phyloP scores from a whole-genome alignment of 1,140 invertebrate genomes.

The Galendromus occidentalis region DNA sequence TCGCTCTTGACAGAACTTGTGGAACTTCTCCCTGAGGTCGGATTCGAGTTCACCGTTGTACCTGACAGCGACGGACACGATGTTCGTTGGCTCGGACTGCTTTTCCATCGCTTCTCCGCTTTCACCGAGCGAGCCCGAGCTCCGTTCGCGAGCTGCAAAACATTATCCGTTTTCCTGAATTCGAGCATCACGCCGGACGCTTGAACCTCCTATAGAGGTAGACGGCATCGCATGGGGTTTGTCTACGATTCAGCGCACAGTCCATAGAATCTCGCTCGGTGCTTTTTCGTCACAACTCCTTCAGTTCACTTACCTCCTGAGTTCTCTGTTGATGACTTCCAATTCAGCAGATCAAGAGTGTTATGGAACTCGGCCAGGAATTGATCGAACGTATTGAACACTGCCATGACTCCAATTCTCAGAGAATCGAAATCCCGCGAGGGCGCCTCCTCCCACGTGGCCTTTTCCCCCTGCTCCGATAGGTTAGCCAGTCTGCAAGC shows the following conservation, averaged over 20 bases:
- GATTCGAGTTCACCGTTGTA: conserved; percentile 18
- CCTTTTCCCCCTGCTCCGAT: background rate
- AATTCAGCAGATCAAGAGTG: conserved; percentile 45
- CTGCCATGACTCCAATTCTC: conserved; percentile 75
- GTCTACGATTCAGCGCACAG: too few relatives aligned
- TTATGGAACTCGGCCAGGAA: conserved; percentile 50
- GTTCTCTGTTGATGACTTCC: conserved; percentile 9
- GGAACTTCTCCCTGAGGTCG: conserved; percentile 15
- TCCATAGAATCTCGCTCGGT: too few relatives aligned
- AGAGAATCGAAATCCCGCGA: conserved; percentile 28
- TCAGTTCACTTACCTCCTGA: background rate
- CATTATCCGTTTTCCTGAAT: too few relatives aligned
- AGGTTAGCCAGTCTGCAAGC: background rate
- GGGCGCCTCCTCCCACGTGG: background rate
- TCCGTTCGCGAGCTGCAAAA: background rate
- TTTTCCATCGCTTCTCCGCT: background rate
- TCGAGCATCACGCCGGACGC: too few relatives aligned
- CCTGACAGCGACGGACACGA: conserved; percentile 18
- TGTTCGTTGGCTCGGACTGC: background rate
- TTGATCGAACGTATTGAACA: conserved; percentile 67
- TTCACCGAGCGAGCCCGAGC: background rate
- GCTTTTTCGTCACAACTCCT: too few relatives aligned
- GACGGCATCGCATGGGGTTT: too few relatives aligned
- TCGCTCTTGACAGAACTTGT: background rate
- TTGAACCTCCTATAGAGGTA: too few relatives aligned